These are phyloP conservation scores for Drosophila niveifrons DNA, from an alignment of 2,888 invertebrate species.

Conservation along the genomic window DNA sequence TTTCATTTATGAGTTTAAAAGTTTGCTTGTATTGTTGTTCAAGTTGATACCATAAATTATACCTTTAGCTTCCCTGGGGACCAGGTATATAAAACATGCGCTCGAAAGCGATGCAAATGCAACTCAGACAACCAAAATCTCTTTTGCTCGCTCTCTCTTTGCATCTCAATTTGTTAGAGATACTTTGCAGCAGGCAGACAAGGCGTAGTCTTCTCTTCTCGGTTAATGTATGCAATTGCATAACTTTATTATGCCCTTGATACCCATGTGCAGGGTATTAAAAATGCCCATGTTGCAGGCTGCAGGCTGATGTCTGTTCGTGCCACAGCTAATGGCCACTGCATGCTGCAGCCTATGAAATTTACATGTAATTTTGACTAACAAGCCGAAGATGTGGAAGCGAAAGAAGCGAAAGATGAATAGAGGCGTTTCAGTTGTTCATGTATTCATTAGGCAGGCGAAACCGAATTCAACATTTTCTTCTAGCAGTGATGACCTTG, in stretches of 20 bases:
- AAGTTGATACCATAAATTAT: no score
- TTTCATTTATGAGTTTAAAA: no score
- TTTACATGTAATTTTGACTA: slow-evolving; percentile 71
- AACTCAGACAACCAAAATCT: neutral
- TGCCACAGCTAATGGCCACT: slow-evolving; percentile 52
- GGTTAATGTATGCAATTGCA: neutral
- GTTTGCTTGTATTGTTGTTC: no score
- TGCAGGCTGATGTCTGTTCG: slow-evolving; percentile 21
- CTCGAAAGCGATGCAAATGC: neutral
- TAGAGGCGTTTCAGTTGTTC: slow-evolving; percentile 19
- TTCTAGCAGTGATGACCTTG: slow-evolving; percentile 47
- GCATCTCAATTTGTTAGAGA: neutral
- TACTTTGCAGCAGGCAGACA: neutral
- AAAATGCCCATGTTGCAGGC: slow-evolving; percentile 5
- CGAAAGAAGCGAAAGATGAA: neutral
- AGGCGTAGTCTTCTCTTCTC: neutral
- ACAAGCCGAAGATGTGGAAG: slow-evolving; percentile 5
- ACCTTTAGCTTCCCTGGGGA: neutral
- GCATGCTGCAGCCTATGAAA: slow-evolving; percentile 59
- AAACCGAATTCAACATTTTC: slow-evolving; percentile 11
- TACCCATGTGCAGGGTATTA: slow-evolving; percentile 43
- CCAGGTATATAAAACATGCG: neutral
- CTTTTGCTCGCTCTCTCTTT: neutral
- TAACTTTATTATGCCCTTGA: neutral
- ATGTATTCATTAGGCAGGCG: slow-evolving; percentile 38